These are phyloP conservation scores for Drosophila littoralis DNA, from an alignment of 1,140 invertebrate species.

Conservation along the genomic window DNA sequence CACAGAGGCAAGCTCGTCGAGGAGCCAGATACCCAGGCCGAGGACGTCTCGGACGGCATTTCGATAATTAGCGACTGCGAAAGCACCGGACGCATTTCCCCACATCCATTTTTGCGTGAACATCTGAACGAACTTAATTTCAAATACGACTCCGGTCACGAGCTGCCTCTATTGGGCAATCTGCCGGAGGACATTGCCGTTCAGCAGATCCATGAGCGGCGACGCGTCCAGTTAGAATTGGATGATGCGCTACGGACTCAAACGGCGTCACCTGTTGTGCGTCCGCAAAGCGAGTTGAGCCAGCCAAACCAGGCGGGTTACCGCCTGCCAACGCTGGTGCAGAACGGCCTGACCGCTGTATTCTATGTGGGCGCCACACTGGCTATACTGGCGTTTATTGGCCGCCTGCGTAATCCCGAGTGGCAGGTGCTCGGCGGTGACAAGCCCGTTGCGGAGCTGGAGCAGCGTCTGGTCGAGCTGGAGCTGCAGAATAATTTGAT, in stretches of 20 bases:
- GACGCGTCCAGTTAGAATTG: not conserved
- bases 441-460: conserved; percentile 45
- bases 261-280: not conserved
- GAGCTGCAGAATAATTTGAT: conserved; percentile 78
- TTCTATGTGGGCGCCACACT: conserved; percentile 67
- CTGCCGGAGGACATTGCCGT: not conserved
- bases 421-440: conserved; percentile 51
- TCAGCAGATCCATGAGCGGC: conserved; percentile 13
- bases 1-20: conserved; percentile 48
- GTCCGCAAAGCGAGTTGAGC: conserved; percentile 9
- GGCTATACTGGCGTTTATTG: conserved; percentile 66
- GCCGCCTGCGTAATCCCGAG: conserved; percentile 68
- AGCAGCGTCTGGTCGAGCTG: conserved; percentile 68
- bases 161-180: conserved; percentile 26
- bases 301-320: not conserved
- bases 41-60: conserved; percentile 80
- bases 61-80: conserved; percentile 83
- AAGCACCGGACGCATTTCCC: conserved; percentile 73
- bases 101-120: conserved; percentile 66
- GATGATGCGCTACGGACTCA: not conserved
- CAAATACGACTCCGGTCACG: conserved; percentile 22
- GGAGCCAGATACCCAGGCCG: conserved; percentile 54
- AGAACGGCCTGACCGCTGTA: conserved; percentile 58
- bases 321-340: conserved; percentile 43
- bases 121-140: conserved; percentile 59